Percentiles rank a stretch among this genome's conserved stretches.
Conservation (phyloP, 2,797 vertebrate species). For the Spinus pinus region DNA sequence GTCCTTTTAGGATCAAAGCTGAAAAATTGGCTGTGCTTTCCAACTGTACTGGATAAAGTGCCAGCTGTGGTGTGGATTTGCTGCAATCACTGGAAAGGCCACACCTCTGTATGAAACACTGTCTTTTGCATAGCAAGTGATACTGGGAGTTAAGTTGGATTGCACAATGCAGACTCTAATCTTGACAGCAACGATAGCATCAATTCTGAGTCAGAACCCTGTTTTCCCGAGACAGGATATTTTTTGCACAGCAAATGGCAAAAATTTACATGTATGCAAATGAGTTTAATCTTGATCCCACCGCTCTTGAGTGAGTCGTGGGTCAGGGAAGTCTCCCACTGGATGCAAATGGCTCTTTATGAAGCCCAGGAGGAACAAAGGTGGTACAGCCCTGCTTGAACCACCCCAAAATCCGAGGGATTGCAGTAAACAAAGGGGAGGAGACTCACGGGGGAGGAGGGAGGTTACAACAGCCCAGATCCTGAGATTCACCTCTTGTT, state of each 20-base stretch:
- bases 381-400: neutral
- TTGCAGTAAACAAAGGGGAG: slow-evolving; percentile 46
- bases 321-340: neutral
- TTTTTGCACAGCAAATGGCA: slow-evolving; percentile 43
- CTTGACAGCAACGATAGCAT: slow-evolving; percentile 46
- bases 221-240: neutral
- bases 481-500: slow-evolving; percentile 25
- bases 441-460: neutral
- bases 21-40: neutral
- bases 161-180: slow-evolving; percentile 61
- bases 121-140: slow-evolving; percentile 54
- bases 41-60: neutral
- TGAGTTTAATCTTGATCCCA: neutral
- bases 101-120: slow-evolving; percentile 48
- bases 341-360: neutral
- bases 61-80: neutral
- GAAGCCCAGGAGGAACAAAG: neutral
- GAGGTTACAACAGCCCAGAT: slow-evolving; percentile 31
- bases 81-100: slow-evolving; percentile 5
- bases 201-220: slow-evolving; percentile 50
- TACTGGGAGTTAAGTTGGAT: slow-evolving; percentile 49
- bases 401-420: neutral
- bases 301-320: neutral
- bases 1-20: neutral
- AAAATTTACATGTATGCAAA: slow-evolving; percentile 54